These are phyloP conservation scores for Thripadectes ignobilis DNA, from an alignment of 2,797 vertebrate genomes.

Conservation along the genomic window DNA sequence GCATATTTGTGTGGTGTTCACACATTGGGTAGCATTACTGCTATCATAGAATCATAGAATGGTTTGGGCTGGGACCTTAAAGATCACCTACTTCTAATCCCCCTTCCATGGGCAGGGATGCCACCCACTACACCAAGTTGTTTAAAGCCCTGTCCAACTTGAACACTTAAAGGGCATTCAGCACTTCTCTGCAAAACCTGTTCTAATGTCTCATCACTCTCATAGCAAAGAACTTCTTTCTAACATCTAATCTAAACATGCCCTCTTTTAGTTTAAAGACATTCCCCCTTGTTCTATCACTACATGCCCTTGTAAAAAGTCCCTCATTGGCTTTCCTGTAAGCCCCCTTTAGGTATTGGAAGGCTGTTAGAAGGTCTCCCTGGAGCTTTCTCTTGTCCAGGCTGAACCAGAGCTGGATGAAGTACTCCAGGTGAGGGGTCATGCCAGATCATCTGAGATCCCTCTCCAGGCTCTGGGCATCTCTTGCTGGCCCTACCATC, in stretches of 20 bases:
- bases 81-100: background rate
- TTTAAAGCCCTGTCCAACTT: background rate
- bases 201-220: background rate
- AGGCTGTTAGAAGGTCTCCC: background rate
- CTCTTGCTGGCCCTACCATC: background rate
- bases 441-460: background rate
- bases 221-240: background rate
- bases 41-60: background rate
- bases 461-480: background rate
- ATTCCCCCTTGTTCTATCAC: background rate
- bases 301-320: background rate
- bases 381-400: background rate
- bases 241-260: background rate
- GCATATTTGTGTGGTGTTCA: background rate
- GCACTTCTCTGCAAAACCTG: background rate
- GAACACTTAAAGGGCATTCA: background rate
- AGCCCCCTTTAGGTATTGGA: background rate
- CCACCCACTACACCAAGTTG: background rate
- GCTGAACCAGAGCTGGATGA: background rate
- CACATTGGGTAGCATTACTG: accelerated
- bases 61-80: background rate
- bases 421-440: too few relatives aligned
- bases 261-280: background rate
- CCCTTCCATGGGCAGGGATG: background rate
- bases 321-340: background rate